Conservation (phyloP, 2,888 invertebrate species). For the Mechanitis mazaeus region DNA sequence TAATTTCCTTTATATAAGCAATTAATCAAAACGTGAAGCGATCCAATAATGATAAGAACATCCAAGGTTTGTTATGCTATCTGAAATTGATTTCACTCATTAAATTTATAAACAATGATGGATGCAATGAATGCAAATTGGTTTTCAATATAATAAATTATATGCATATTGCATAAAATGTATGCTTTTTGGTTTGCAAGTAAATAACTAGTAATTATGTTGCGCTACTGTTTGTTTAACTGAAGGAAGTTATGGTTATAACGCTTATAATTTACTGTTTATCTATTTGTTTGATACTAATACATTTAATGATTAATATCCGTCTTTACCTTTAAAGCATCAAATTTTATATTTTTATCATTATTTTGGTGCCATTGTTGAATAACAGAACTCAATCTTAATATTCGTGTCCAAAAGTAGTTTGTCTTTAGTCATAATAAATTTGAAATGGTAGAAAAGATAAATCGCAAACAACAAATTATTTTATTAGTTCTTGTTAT, state of each 20-base stretch:
- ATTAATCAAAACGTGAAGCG: background rate
- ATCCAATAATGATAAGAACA: background rate
- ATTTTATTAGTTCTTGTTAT: no score
- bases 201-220: background rate
- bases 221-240: slow-evolving; percentile 14
- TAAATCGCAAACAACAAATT: no score
- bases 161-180: slow-evolving; percentile 10
- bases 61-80: slow-evolving; percentile 2
- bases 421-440: no score
- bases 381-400: background rate
- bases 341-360: no score
- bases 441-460: no score
- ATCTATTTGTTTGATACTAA: background rate
- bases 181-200: background rate
- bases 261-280: background rate
- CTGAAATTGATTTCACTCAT: slow-evolving; percentile 8
- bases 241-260: slow-evolving; percentile 14
- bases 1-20: no score
- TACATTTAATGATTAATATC: background rate
- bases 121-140: background rate
- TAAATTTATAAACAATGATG: slow-evolving; percentile 2
- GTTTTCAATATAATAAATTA: slow-evolving; percentile 9
- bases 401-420: no score
- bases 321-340: background rate
- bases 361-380: no score